These are phyloP conservation scores for Galeopsomyia nigrocyanea DNA, from an alignment of 2,888 invertebrate species.

Conservation along the genomic window DNA sequence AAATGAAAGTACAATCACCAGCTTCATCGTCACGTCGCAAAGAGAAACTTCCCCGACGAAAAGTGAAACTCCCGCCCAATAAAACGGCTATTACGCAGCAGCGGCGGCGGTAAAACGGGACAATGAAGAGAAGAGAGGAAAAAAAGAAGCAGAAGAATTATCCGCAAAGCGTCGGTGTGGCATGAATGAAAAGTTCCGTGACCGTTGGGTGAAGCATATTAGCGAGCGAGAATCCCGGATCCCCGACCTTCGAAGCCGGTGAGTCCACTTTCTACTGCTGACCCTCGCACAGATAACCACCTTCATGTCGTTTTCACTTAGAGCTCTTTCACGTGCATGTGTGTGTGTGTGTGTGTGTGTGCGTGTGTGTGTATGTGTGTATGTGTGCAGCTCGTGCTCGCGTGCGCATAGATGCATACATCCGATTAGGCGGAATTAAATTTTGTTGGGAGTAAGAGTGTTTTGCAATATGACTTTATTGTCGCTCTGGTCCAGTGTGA, in stretches of 20 bases:
- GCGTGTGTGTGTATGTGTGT: neutral
- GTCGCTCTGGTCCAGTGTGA: conserved; percentile 2
- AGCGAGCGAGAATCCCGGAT: conserved; percentile 61
- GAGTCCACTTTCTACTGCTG: conserved; percentile 67
- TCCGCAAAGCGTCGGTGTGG: conserved; percentile 38
- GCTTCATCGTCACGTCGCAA: neutral
- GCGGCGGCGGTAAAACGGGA: neutral
- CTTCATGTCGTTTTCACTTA: conserved; percentile 65
- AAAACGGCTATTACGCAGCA: neutral
- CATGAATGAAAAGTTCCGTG: conserved; percentile 55
- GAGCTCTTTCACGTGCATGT: conserved; percentile 23
- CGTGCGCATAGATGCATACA: conserved; percentile 25
- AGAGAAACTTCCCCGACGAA: conserved; percentile 18
- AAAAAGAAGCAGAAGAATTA: neutral
- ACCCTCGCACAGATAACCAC: conserved; percentile 57
- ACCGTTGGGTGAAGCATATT: conserved; percentile 13
- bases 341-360: neutral
- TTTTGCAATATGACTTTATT: conserved; percentile 8
- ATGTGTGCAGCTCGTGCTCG: conserved; percentile 42
- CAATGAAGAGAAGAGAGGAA: neutral
- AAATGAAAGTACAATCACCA: neutral
- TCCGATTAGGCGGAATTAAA: conserved; percentile 1
- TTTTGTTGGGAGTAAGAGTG: conserved; percentile 40
- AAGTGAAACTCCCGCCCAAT: conserved; percentile 25
- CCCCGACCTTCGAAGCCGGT: conserved; percentile 63